Evolutionary conservation across 2,888 invertebrate genomes (phyloP).

Genomic region (Thecocarcelia acutangulata): DNA sequence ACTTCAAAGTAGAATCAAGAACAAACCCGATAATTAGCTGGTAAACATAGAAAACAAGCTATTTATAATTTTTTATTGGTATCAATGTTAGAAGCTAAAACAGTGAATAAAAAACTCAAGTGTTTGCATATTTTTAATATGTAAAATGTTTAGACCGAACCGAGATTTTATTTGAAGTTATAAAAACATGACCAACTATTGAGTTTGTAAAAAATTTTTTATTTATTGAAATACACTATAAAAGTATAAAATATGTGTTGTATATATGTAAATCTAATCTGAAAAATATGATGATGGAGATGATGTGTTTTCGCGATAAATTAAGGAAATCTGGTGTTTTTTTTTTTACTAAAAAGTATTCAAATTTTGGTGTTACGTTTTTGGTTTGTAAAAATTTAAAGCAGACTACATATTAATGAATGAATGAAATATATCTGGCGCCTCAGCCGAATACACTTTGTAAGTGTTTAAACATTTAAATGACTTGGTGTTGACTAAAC

Average conservation of each 20-base stretch:
- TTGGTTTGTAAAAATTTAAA: conserved; percentile 40
- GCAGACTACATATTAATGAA: conserved; percentile 1
- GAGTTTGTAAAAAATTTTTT: conserved; percentile 30
- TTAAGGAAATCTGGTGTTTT: conserved; percentile 14
- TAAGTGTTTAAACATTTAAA: not conserved
- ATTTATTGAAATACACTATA: conserved; percentile 50
- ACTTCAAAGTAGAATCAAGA: too few relatives aligned
- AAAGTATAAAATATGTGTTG: conserved; percentile 58
- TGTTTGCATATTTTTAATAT: too few relatives aligned
- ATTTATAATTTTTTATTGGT: too few relatives aligned
- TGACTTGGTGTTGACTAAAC: not conserved
- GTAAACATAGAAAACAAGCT: too few relatives aligned
- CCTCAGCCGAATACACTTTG: not conserved
- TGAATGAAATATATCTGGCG: not conserved
- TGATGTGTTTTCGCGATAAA: conserved; percentile 43
- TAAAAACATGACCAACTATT: conserved; percentile 4
- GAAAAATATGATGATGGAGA: conserved; percentile 53
- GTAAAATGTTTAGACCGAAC: not conserved
- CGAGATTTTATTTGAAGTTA: not conserved
- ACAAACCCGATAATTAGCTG: too few relatives aligned
- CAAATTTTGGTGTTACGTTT: conserved; percentile 44
- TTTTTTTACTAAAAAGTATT: conserved; percentile 25
- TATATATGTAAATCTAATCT: conserved; percentile 52
- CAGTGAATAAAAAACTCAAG: too few relatives aligned
- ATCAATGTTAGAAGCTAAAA: too few relatives aligned